Percentiles rank a stretch among this genome's conserved stretches.
Evolutionary conservation across 2,888 invertebrate genomes (phyloP).

Genomic region (Drosophila mercatorum): DNA sequence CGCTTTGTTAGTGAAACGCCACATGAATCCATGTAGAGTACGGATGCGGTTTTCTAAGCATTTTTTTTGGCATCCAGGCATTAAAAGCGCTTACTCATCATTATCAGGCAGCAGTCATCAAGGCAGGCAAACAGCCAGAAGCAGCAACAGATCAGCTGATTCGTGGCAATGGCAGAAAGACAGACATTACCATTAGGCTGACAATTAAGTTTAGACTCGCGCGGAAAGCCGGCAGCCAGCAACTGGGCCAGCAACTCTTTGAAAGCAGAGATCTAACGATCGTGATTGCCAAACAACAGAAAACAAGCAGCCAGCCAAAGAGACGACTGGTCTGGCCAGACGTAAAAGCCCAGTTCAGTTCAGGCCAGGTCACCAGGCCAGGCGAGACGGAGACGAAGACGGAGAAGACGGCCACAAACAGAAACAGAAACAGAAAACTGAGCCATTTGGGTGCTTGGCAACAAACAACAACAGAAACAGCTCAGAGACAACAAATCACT

Average conservation of each 20-base stretch:
- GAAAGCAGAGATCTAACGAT: slow-evolving; percentile 66
- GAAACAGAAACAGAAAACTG: slow-evolving; percentile 35
- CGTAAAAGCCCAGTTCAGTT: slow-evolving; percentile 18
- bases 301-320: slow-evolving; percentile 49
- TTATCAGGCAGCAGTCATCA: slow-evolving; percentile 62
- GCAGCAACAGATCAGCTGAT: slow-evolving; percentile 62
- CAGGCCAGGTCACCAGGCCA: slow-evolving; percentile 12
- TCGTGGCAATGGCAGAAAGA: slow-evolving; percentile 29
- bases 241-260: slow-evolving; percentile 57
- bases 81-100: slow-evolving; percentile 72
- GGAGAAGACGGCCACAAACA: slow-evolving; percentile 7
- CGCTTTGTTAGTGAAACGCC: slow-evolving; percentile 38
- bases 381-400: slow-evolving; percentile 14
- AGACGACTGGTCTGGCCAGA: slow-evolving; percentile 58
- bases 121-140: slow-evolving; percentile 11
- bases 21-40: slow-evolving; percentile 42
- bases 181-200: slow-evolving; percentile 63
- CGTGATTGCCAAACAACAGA: slow-evolving; percentile 67
- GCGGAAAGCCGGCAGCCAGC: slow-evolving; percentile 55
- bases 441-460: slow-evolving; percentile 68
- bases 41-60: slow-evolving; percentile 41
- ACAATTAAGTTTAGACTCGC: slow-evolving; percentile 69
- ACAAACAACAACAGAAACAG: slow-evolving; percentile 56
- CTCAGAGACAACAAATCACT: slow-evolving; percentile 60
- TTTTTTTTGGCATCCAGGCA: slow-evolving; percentile 36